Evolutionary conservation across 2,888 invertebrate genomes (phyloP).

Genomic region (Drosophila infuscata): DNA sequence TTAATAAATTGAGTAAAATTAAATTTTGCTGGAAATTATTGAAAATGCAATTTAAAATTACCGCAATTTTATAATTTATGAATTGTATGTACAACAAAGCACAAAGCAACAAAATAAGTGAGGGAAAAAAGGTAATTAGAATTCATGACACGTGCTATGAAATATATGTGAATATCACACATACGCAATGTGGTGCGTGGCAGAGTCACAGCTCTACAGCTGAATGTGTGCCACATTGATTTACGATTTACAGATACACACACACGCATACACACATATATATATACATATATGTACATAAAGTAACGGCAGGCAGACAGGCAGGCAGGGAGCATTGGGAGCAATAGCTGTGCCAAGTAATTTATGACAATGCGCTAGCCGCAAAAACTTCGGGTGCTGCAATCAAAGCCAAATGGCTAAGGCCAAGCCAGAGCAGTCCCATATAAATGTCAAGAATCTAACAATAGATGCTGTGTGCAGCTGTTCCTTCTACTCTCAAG

Average conservation of each 20-base stretch:
- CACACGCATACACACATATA: constrained; percentile 10
- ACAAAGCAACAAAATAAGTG: background rate
- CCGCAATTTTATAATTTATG: constrained; percentile 59
- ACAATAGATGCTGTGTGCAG: constrained; percentile 67
- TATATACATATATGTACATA: background rate
- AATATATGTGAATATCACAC: constrained; percentile 74
- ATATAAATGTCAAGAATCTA: constrained; percentile 76
- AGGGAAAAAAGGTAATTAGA: constrained; percentile 75
- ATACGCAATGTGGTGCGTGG: constrained; percentile 63
- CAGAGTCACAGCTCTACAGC: constrained; percentile 42
- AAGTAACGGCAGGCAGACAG: constrained; percentile 15
- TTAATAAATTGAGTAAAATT: constrained; percentile 19
- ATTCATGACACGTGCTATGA: constrained; percentile 80
- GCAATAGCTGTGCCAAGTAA: constrained; percentile 65
- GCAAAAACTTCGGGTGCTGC: constrained; percentile 72
- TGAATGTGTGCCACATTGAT: constrained; percentile 60
- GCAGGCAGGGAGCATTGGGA: constrained; percentile 11
- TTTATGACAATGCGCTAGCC: constrained; percentile 75
- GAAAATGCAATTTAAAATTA: constrained; percentile 60
- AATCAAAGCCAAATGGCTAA: constrained; percentile 76
- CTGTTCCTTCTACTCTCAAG: constrained; percentile 35
- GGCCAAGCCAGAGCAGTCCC: constrained; percentile 69
- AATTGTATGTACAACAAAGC: constrained; percentile 53
- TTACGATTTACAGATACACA: constrained; percentile 73
- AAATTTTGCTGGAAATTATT: constrained; percentile 34